These are phyloP conservation scores for Drosophila repletoides DNA, from an alignment of 1,140 invertebrate genomes.

Conservation along the genomic window DNA sequence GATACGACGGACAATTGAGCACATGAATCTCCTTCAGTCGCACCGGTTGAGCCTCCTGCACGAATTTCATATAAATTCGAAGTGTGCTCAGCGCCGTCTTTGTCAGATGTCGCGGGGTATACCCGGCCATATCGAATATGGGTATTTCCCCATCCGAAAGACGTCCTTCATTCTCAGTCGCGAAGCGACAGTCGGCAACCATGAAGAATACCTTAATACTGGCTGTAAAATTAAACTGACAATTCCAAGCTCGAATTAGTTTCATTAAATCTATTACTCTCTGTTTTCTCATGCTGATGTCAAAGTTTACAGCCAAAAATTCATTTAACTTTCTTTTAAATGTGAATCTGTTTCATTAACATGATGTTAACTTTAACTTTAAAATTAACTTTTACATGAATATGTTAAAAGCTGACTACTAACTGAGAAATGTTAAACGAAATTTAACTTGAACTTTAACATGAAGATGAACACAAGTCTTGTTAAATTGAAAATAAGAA, in stretches of 20 bases:
- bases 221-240: constrained; percentile 86
- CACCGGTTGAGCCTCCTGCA: constrained; percentile 89
- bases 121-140: constrained; percentile 87
- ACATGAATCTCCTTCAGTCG: constrained; percentile 89
- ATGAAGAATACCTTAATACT: constrained; percentile 87
- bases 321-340: background rate
- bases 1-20: constrained; percentile 86
- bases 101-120: constrained; percentile 85
- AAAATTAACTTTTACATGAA: too few relatives aligned
- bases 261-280: background rate
- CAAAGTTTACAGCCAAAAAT: background rate
- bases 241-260: background rate
- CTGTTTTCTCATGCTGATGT: background rate
- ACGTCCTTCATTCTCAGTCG: constrained; percentile 58
- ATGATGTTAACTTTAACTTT: background rate
- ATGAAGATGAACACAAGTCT: too few relatives aligned
- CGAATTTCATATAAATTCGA: constrained; percentile 87
- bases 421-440: too few relatives aligned
- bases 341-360: background rate
- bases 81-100: constrained; percentile 86
- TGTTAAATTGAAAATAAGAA: too few relatives aligned
- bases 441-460: too few relatives aligned
- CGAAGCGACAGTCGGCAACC: constrained; percentile 86
- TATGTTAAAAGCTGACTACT: too few relatives aligned
- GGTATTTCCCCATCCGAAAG: constrained; percentile 86